These are phyloP conservation scores for Spea multiplicata DNA, from an alignment of 2,113 vertebrate genomes.

Conservation along the genomic window DNA sequence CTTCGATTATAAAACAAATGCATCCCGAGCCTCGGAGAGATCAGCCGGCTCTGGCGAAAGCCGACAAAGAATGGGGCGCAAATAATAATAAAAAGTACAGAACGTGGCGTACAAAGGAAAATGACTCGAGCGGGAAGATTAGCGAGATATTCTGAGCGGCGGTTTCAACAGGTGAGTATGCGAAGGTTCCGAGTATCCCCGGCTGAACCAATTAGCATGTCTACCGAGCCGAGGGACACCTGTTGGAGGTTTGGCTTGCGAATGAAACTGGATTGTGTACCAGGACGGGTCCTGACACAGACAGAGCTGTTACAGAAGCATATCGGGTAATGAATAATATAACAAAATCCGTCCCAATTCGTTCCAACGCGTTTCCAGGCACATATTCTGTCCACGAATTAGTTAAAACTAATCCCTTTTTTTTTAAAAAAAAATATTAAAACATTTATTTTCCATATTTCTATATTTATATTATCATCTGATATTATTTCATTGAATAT, in stretches of 20 bases:
- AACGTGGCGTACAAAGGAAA: conserved; percentile 13
- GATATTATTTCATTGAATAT: too few relatives aligned
- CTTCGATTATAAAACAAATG: conserved; percentile 11
- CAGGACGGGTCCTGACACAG: too few relatives aligned
- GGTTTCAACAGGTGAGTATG: conserved; percentile 40
- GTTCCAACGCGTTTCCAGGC: too few relatives aligned
- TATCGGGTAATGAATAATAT: too few relatives aligned
- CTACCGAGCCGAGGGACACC: conserved; percentile 7
- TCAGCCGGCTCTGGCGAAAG: background rate
- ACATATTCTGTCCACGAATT: too few relatives aligned
- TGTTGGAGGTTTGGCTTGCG: conserved; percentile 1
- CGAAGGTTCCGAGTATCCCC: conserved; percentile 15
- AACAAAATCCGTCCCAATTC: too few relatives aligned
- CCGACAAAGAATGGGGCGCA: conserved; percentile 14
- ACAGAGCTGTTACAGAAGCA: too few relatives aligned
- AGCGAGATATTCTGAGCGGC: conserved; percentile 32
- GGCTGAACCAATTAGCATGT: conserved; percentile 38
- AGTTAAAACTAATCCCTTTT: too few relatives aligned
- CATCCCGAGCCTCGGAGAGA: background rate
- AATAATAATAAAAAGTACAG: background rate
- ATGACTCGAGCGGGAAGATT: conserved; percentile 24
- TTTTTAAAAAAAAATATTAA: too few relatives aligned
- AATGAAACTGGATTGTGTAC: too few relatives aligned
- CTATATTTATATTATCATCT: too few relatives aligned
- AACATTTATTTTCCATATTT: too few relatives aligned